Evolutionary conservation across 1,140 invertebrate genomes (phyloP), one percentile per base, ranked within the genome.

Genomic region (Heliconius eleuchia): DNA sequence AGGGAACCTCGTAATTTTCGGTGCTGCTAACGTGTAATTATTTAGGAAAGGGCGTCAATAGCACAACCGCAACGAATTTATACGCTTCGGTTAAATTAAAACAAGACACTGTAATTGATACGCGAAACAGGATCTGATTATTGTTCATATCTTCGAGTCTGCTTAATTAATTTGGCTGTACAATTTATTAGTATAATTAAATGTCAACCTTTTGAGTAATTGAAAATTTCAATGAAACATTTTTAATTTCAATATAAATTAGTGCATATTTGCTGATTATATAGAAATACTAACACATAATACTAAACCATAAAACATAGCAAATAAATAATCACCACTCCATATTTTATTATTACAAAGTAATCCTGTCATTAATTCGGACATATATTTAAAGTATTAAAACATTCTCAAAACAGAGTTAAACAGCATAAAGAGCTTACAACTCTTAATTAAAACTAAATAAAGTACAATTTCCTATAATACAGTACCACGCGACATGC

Each of bases 11-110:
- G 84, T 91, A 90, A 93, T 92, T 89, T 92, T 90, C 87, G 87
- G 86, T 89, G 88, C 88, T 86, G 85, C 86, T 90, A 92, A 94
- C 88, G 80, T 91, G 82, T 93, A 94, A 94, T 94, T 94, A 94
- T 92, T 92, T 92, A 83, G 87, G 86, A 89, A 83, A 88, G 87
- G 87, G 87, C 90, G 90, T 88, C 89, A 88, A 94, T 91, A 89
- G 83, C 77, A 42, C 66, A 77, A 82, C 82, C 75, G 37, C 78
- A 81, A 81, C 73, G 50, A 30, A 81, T 81, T 77, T 77, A 73
- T 78, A 66, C 77, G 78, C 75, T 60, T 71, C 52, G 71, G 57
- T 42, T 76, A 77, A 76, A 74, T 77, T 73, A 77, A 78, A 80
- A 74, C 76, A 70, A 74, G 71, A 73, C 60, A 55, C 27, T 27